Conservation (phyloP, 2,888 invertebrate genomes). For the Ophion obscuratus region DNA sequence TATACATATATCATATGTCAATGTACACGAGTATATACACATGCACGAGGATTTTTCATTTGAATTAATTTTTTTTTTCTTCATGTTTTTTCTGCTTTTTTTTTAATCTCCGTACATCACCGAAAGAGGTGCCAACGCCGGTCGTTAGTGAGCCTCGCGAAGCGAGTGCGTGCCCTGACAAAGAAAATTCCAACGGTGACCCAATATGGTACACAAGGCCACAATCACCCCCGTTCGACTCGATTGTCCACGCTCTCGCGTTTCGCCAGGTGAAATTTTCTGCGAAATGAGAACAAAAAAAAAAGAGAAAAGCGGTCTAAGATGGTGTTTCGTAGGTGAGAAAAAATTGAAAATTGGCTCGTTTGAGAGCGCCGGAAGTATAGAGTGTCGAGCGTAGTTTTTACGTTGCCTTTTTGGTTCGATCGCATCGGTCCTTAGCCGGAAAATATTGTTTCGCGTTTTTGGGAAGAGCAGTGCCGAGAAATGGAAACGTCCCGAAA, state of each 20-base stretch:
- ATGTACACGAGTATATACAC: conserved; percentile 30
- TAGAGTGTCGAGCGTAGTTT: not conserved
- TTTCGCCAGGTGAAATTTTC: not conserved
- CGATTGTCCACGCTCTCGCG: not conserved
- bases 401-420: not conserved
- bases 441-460: not conserved
- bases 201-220: not conserved
- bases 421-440: not conserved
- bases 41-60: not conserved
- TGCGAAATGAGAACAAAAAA: not conserved
- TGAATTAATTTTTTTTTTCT: not conserved
- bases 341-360: not conserved
- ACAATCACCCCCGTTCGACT: not conserved
- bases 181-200: not conserved
- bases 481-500: not conserved
- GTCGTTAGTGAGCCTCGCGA: not conserved
- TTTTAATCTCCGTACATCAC: not conserved
- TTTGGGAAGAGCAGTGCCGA: not conserved
- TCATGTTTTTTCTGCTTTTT: not conserved
- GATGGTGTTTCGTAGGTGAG: not conserved
- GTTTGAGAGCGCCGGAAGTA: not conserved
- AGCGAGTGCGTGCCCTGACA: not conserved
- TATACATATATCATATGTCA: conserved; percentile 11
- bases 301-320: not conserved
- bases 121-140: not conserved